Base-by-base conservation (phyloP, 2,888 invertebrate species). In the Aporophyla nigra region DNA sequence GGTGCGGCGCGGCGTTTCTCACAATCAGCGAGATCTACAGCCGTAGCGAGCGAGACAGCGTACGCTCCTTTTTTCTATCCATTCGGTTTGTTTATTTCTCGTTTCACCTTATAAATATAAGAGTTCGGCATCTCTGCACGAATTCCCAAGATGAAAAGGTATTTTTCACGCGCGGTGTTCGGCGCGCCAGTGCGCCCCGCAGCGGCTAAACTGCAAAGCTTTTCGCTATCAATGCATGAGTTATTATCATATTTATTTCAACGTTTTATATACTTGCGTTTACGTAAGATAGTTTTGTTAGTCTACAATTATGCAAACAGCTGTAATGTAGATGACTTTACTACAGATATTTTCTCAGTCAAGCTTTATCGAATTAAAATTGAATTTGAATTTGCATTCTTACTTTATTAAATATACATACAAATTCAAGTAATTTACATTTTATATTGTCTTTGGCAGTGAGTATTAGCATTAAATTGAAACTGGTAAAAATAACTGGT, bases 81-180 rank as follows among this genome's bases (percentile, higher is more conserved):
- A 92, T 94, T 94, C 93, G 90, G 93, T 94, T 96, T 95, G 94
- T 96, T 96, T 95, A 96, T 95, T 95, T 93, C 93, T 91, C 91
- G 91, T 93, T 94, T 92, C 93, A 91, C 93, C 94, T 93, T 95
- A 96, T 95, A 95, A 95, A 95, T 95, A 95, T 94, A 95, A 93
- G 94, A 95, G 94, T 95, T 95, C 92, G 94, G 94, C 93, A 94
- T 93, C 93, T 93, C 91, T 90, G 91, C 93, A 92, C 93, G 94
- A 95, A 96, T 95, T 96, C 95, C 95, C 95, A 92, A 95, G 96
- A 94, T 95, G 93, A 95, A 95, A 94, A 93, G 93, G 93, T 94
- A 95, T 96, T 95, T 96, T 95, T 94, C 95, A 94, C 94, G 92
- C 92, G 90, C 89, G 90, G 89, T 91, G 91, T 90, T 88, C 87